These are phyloP conservation scores for Eledona agricola DNA, from an alignment of 2,888 invertebrate species.

Conservation along the genomic window DNA sequence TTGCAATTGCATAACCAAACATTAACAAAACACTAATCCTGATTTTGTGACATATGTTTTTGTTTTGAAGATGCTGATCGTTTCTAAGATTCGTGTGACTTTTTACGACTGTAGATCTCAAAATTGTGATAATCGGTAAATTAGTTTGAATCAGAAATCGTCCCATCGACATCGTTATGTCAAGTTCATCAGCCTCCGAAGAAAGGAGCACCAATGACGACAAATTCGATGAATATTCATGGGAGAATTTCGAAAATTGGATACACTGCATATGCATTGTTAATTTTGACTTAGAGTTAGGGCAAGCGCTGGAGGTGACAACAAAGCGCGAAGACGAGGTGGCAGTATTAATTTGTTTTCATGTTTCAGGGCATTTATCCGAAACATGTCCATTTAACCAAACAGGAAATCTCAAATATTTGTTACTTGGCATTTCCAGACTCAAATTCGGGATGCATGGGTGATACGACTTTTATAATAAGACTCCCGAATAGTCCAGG, in stretches of 20 bases:
- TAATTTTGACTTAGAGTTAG: conserved; percentile 97
- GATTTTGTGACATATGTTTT: conserved; percentile 37
- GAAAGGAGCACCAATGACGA: conserved; percentile 28
- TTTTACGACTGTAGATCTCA: conserved; percentile 10
- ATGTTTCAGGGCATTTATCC: conserved; percentile 79
- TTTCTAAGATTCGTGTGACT: conserved; percentile 30
- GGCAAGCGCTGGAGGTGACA: conserved; percentile 93
- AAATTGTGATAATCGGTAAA: conserved; percentile 13
- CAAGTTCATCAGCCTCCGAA: conserved; percentile 17
- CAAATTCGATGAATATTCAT: conserved; percentile 56
- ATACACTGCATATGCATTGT: conserved; percentile 97
- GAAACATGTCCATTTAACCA: conserved; percentile 76
- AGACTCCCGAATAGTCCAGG: conserved; percentile 79
- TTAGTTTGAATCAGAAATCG: conserved; percentile 14
- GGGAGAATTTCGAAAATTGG: conserved; percentile 90
- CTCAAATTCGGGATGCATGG: conserved; percentile 99
- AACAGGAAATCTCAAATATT: conserved; percentile 90
- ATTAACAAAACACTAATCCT: conserved; percentile 19
- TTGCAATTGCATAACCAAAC: no score
- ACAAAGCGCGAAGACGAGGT: conserved; percentile 21
- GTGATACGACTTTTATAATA: conserved; percentile 97
- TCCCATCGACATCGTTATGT: conserved; percentile 26
- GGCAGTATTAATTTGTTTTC: neutral
- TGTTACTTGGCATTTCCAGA: conserved; percentile 99
- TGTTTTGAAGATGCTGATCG: conserved; percentile 25